These are phyloP conservation scores for Clostera curtula DNA, from an alignment of 2,888 invertebrate genomes.

Conservation along the genomic window DNA sequence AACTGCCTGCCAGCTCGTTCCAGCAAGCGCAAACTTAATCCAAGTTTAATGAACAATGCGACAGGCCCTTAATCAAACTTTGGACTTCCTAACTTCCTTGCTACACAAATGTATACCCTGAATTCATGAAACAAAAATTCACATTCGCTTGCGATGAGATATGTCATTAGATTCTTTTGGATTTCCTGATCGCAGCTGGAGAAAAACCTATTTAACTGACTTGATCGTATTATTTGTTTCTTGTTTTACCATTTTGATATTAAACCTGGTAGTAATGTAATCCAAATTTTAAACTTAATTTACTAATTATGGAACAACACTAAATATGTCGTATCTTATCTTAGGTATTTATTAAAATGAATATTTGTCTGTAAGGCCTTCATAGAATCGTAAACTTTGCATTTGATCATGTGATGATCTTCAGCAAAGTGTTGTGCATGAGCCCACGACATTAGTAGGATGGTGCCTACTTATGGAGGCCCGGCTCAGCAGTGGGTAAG, in stretches of 20 bases:
- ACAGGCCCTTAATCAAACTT: constrained; percentile 76
- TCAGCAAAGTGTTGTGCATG: too few species aligned
- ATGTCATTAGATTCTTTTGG: constrained; percentile 24
- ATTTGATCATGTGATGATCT: too few species aligned
- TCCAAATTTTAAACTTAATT: constrained; percentile 23
- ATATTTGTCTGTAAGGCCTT: too few species aligned
- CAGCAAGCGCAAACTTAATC: constrained; percentile 72
- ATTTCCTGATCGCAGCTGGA: constrained; percentile 29
- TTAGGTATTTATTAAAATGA: too few species aligned
- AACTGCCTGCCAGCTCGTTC: constrained; percentile 75
- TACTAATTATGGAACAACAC: too few species aligned
- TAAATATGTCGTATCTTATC: too few species aligned
- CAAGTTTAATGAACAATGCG: constrained; percentile 76
- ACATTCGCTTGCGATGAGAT: constrained; percentile 18
- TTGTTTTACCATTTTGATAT: constrained; percentile 48
- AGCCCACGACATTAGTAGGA: too few species aligned
- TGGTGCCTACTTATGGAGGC: too few species aligned
- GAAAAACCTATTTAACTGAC: constrained; percentile 71
- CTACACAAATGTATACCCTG: constrained; percentile 30
- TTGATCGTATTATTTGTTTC: constrained; percentile 70
- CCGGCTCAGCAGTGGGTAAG: too few species aligned
- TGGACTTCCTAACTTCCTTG: constrained; percentile 48
- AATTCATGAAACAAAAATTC: constrained; percentile 8
- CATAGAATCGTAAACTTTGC: too few species aligned
- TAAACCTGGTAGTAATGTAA: constrained; percentile 27